phyloP scores from a whole-genome alignment of 2,113 vertebrate genomes.

The Cettia cetti region DNA sequence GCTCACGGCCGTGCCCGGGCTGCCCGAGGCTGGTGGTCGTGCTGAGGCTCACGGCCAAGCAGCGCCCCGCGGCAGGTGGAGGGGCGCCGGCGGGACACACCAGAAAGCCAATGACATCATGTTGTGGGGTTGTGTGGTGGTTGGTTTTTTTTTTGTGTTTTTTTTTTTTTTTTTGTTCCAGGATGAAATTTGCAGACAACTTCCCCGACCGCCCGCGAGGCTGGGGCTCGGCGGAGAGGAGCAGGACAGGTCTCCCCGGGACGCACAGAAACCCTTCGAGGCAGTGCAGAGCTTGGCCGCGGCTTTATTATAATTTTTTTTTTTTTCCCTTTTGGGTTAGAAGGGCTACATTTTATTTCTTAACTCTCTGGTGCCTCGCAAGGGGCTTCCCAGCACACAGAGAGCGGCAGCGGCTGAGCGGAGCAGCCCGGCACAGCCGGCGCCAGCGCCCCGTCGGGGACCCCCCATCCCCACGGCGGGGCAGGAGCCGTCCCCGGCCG shows the following conservation, averaged over 20 bases:
- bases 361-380: background rate
- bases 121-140: background rate
- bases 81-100: background rate
- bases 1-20: background rate
- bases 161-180: background rate
- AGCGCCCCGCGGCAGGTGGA: conserved; percentile 8
- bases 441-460: background rate
- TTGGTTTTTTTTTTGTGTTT: too few relatives aligned
- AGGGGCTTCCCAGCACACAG: background rate
- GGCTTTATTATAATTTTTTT: background rate
- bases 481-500: background rate
- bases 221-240: background rate
- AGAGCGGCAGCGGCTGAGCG: background rate
- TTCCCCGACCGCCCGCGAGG: background rate
- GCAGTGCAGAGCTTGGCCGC: background rate
- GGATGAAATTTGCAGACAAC: conserved; percentile 32
- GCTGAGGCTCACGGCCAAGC: background rate
- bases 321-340: background rate
- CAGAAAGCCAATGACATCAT: conserved; percentile 15
- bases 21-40: background rate
- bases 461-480: background rate
- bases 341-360: background rate
- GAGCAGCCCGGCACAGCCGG: background rate
- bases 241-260: background rate
- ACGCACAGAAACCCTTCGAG: background rate